phyloP scores from a whole-genome alignment of 2,113 vertebrate species.

The Plecturocebus donacophilus region DNA sequence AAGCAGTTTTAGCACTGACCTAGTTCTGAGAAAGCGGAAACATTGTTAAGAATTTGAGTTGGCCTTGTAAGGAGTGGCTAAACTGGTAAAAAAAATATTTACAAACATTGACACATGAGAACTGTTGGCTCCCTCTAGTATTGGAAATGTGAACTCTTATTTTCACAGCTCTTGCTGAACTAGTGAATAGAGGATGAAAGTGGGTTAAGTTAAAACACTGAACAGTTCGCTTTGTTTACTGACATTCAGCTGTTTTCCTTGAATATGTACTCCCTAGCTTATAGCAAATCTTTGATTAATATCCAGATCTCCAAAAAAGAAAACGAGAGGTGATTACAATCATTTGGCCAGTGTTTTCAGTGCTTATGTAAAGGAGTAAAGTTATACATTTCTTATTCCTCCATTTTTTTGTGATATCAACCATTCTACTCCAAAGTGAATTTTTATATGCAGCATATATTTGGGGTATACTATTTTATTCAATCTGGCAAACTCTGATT shows the following conservation, averaged over 20 bases:
- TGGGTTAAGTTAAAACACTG: not conserved
- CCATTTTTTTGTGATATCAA: not conserved
- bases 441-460: not conserved
- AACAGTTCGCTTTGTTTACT: not conserved
- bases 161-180: not conserved
- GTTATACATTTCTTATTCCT: not conserved
- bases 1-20: no score
- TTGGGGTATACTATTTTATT: not conserved
- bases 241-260: not conserved
- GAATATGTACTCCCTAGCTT: not conserved
- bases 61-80: no score
- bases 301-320: not conserved
- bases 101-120: no score
- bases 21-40: no score
- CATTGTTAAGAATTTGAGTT: no score
- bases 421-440: not conserved
- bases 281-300: not conserved
- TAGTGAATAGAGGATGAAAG: not conserved
- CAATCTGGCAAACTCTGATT: not conserved
- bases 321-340: not conserved
- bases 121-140: no score
- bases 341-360: not conserved
- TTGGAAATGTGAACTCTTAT: not conserved
- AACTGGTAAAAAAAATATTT: no score
- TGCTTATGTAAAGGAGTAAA: not conserved